Conservation (phyloP, 1,140 invertebrate species). For the Solen grandis region DNA sequence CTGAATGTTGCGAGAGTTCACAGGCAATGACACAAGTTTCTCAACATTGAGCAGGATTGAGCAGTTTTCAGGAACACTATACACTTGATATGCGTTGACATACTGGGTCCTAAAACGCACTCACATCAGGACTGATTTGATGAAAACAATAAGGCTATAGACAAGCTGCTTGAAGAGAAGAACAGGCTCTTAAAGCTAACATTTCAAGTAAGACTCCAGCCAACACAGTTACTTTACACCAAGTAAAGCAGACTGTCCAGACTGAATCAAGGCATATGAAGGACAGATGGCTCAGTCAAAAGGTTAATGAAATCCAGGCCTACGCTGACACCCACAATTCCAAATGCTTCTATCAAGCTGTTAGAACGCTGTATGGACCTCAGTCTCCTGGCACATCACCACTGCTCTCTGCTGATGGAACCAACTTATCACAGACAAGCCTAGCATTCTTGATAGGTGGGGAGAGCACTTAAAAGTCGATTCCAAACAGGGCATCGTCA, state of each 20-base stretch:
- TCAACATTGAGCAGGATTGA: conserved; percentile 41
- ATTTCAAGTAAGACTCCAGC: background rate
- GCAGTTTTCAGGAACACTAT: conserved; percentile 36
- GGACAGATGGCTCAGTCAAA: conserved; percentile 35
- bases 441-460: conserved; percentile 48
- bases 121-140: conserved; percentile 57
- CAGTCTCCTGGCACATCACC: conserved; percentile 45
- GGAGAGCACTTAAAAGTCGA: conserved; percentile 48
- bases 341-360: conserved; percentile 44
- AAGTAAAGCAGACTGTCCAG: conserved; percentile 28
- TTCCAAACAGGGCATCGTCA: conserved; percentile 39
- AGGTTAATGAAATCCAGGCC: conserved; percentile 56
- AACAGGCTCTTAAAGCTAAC: conserved; percentile 19
- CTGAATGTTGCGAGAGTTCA: too few relatives aligned
- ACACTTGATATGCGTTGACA: background rate
- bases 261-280: conserved; percentile 28
- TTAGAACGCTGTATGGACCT: conserved; percentile 56
- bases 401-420: conserved; percentile 48
- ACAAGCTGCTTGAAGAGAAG: conserved; percentile 44
- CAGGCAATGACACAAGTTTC: too few relatives aligned
- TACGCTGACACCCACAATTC: conserved; percentile 44
- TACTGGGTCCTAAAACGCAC: too few relatives aligned
- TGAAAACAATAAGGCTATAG: conserved; percentile 42
- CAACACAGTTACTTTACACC: conserved; percentile 26
- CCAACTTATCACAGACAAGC: conserved; percentile 38